Evolutionary conservation across 2,888 invertebrate species (phyloP).

Genomic region (Limnephilus auricula): DNA sequence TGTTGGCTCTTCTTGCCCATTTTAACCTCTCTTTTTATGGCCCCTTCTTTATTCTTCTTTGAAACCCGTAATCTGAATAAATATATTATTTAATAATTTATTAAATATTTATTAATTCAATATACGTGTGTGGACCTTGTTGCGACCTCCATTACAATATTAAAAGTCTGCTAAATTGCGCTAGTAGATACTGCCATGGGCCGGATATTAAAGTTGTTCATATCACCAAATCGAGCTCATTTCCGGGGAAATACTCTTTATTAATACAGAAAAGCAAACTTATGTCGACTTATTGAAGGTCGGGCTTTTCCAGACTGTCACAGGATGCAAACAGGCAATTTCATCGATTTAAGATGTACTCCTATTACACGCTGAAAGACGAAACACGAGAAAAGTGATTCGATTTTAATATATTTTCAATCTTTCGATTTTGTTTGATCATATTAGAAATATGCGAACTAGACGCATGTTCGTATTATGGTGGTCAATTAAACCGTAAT

Average conservation of each 20-base stretch:
- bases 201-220: neutral
- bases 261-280: neutral
- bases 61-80: too few species aligned
- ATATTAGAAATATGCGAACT: too few species aligned
- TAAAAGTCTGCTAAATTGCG: neutral
- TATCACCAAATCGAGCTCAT: neutral
- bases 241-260: neutral
- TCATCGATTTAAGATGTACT: neutral
- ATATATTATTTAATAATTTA: neutral
- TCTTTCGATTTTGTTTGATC: too few species aligned
- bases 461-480: too few species aligned
- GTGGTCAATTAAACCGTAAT: too few species aligned
- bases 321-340: neutral
- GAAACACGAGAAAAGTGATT: neutral
- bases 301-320: neutral
- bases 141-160: neutral
- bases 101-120: neutral
- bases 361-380: neutral
- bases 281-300: neutral
- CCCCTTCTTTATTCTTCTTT: too few species aligned
- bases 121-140: neutral
- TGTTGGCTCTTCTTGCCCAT: too few species aligned
- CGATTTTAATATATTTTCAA: neutral
- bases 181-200: neutral
- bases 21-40: too few species aligned